Evolutionary conservation across 1,140 invertebrate species (phyloP), one percentile per base, ranked within the genome.

Genomic region (Panagrolaimus sp.): DNA sequence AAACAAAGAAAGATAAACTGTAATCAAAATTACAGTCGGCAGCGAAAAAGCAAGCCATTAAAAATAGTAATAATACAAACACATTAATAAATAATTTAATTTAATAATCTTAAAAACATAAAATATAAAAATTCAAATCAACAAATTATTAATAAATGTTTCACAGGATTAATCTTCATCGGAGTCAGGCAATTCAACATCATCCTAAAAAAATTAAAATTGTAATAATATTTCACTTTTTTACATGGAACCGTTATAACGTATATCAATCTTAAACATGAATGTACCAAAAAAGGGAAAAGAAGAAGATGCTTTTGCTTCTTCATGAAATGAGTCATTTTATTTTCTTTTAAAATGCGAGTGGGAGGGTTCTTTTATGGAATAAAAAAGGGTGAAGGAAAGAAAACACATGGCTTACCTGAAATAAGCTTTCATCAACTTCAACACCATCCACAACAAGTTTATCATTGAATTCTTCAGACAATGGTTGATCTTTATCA

Each of bases 341-440:
- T 7, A 38, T 38, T 38, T n/a, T n/a, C n/a, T n/a, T 38, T 38
- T 38, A 38, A n/a, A 21, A 21, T n/a, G 5, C 3, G 47, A 17
- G 28, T n/a, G 52, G 32, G 66, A 52, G 12, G 26, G 45, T 45
- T 26, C 43, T 67, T 44, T 46, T 63, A 43, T 21, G 63, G 43
- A 1, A n/a, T n/a, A 17, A 45, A 67, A 64, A 65, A 65, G 17
- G 44, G 17, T 14, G 38, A 71, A 67, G 45, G 17, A 24, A 47
- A 21, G 17, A 43, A 63, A 71, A 63, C 28, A 38, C 46, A 17
- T 28, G 71, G 64, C 66, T 63, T 67, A 71, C 69, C 67, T 74
- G 70, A 65, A 78, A 77, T n/a, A 75, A 45, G 14, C 65, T 68
- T 63, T 78, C 77, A 67, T 79, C 75, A 17, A 79, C 74, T 38